Base-by-base conservation (phyloP, 2,113 vertebrate genomes). In the Perccottus glenii region DNA sequence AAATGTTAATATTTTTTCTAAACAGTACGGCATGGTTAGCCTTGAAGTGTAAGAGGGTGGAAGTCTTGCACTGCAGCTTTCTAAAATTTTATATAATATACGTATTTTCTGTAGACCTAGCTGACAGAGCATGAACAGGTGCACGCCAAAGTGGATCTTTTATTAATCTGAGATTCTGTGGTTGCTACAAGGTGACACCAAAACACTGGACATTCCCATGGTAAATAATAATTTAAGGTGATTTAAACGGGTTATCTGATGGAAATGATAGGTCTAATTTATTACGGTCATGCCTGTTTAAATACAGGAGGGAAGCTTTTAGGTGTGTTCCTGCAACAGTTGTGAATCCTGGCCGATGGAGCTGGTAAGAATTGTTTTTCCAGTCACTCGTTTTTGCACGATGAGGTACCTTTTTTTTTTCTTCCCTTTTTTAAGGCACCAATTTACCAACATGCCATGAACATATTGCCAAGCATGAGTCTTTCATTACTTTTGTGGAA, bases 51-150 rank as follows among this genome's bases (percentile, higher is more conserved):
- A 27, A 27, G 19, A 27, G 19, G 19, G 19, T 27, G 19, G 19
- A 27, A 27, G 19, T 27, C 19, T 27, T 27, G 19, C 19, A 27
- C 19, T 27, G 19, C 19, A 27, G 19, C 19, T 27, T 27, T 27
- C 19, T 27, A 27, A 27, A 27, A 27, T 27, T 27, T 1, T 27
- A 27, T 27, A 27, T 3, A 27, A 27, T 27, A 27, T 27, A 1
- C 19, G 19, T 27, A 27, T 27, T 27, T 27, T 27, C 19, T 27
- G 19, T 27, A 27, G 19, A 27, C 19, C 19, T 74, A 77, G 69
- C 67, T 76, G 70, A 56, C 55, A 67, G 57, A 64, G 40, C 46
- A 33, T 6, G 40, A 70, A 67, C 88, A 89, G 82, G 86, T 89
- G 82, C 82, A 80, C 64, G 19, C 64, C 80, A 75, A 81, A 72